phyloP scores from a whole-genome alignment of 2,888 invertebrate species.

The Epicampocera succincta region DNA sequence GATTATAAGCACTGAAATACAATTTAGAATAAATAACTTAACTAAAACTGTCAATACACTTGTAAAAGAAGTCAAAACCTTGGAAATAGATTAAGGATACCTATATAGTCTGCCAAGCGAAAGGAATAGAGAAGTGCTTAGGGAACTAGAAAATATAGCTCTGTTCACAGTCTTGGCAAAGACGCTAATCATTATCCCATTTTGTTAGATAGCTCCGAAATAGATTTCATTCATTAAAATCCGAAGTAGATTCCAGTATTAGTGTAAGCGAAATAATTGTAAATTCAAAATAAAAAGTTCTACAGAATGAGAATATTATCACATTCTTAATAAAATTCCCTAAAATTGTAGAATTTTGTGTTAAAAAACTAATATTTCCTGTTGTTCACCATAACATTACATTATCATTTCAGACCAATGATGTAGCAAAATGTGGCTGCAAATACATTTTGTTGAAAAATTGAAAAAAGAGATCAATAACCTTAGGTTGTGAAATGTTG shows the following conservation, averaged over 20 bases:
- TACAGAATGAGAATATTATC: too few relatives aligned
- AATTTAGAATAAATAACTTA: too few relatives aligned
- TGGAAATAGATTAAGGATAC: constrained; percentile 37
- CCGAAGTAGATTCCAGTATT: constrained; percentile 7
- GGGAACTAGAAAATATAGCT: too few relatives aligned
- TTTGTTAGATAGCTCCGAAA: constrained; percentile 26
- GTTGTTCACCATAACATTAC: too few relatives aligned
- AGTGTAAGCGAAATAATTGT: constrained; percentile 5
- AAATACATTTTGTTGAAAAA: background rate
- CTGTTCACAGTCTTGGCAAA: constrained; percentile 15
- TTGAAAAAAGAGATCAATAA: background rate
- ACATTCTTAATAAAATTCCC: background rate
- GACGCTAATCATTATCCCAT: constrained; percentile 34
- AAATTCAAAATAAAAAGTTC: too few relatives aligned
- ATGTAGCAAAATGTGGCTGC: too few relatives aligned
- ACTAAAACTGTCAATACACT: constrained; percentile 29
- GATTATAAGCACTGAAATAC: too few relatives aligned
- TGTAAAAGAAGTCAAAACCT: constrained; percentile 13
- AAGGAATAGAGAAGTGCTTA: constrained; percentile 42
- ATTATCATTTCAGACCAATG: background rate
- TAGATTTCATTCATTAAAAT: constrained; percentile 37
- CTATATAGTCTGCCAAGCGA: constrained; percentile 16
- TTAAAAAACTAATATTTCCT: background rate
- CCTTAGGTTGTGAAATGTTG: background rate
- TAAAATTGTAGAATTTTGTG: background rate